Evolutionary conservation across 1,140 invertebrate species (phyloP).

Genomic region (Nephila pilipes): DNA sequence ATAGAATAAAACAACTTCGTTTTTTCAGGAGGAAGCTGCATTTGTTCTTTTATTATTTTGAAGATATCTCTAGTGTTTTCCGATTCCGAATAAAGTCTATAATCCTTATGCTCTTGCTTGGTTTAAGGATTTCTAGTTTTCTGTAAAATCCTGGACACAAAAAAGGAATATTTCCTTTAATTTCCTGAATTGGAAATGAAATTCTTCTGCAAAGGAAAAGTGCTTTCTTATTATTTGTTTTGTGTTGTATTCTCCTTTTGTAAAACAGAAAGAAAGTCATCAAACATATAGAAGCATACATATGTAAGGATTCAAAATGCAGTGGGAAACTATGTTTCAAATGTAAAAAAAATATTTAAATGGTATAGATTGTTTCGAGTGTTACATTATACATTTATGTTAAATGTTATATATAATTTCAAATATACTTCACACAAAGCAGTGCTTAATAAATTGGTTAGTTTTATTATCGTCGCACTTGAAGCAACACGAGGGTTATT

Average conservation of each 20-base stretch:
- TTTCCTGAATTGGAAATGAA: constrained; percentile 27
- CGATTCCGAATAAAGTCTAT: constrained; percentile 4
- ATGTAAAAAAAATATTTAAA: too few relatives aligned
- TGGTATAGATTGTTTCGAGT: too few relatives aligned
- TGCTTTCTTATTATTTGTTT: background rate
- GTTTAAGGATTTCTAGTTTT: background rate
- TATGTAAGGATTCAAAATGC: too few relatives aligned
- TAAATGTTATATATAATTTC: too few relatives aligned
- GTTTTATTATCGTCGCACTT: too few relatives aligned
- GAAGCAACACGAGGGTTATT: too few relatives aligned
- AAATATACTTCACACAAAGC: too few relatives aligned
- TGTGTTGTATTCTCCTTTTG: background rate
- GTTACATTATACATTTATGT: too few relatives aligned
- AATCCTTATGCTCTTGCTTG: background rate
- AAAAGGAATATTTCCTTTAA: background rate
- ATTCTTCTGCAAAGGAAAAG: background rate
- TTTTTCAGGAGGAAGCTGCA: background rate
- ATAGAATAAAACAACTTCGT: background rate
- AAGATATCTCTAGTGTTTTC: background rate
- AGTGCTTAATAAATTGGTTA: too few relatives aligned
- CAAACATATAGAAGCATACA: too few relatives aligned
- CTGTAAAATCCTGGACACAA: background rate
- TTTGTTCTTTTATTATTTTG: background rate
- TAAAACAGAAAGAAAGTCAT: background rate
- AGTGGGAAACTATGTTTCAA: too few relatives aligned